Percentiles rank a stretch among this genome's conserved stretches.
These are phyloP conservation scores for Oxygymnocypris stewartii DNA, from an alignment of 2,113 vertebrate species.

Conservation along the genomic window DNA sequence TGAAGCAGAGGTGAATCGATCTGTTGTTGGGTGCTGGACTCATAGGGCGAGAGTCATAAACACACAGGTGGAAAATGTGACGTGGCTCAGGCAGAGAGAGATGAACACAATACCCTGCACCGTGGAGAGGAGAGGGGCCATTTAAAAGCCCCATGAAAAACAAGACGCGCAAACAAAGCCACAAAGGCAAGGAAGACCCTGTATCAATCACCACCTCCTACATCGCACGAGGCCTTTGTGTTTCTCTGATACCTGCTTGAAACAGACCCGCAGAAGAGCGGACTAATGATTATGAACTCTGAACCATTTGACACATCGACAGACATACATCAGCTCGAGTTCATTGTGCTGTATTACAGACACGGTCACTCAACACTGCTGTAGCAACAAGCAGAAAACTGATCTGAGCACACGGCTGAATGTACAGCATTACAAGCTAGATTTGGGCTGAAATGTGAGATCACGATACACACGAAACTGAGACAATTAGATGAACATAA, in stretches of 20 bases:
- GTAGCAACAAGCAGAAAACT: neutral
- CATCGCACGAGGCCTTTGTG: constrained; percentile 36
- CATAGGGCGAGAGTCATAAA: neutral
- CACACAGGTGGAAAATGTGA: constrained; percentile 55
- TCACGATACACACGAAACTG: too few species aligned
- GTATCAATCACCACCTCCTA: constrained; percentile 62
- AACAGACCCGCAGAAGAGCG: neutral
- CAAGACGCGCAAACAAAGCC: constrained; percentile 66
- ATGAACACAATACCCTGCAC: constrained; percentile 59
- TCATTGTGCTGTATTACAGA: constrained; percentile 25
- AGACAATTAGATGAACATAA: neutral
- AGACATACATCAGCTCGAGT: too few species aligned
- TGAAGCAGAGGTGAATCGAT: neutral
- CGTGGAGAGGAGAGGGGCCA: constrained; percentile 41
- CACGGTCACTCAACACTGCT: constrained; percentile 22
- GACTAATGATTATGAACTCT: constrained; percentile 30
- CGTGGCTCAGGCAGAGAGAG: constrained; percentile 21
- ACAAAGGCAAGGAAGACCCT: constrained; percentile 55
- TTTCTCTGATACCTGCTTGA: constrained; percentile 61
- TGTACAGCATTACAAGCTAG: neutral
- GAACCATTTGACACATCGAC: neutral
- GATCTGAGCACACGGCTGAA: neutral
- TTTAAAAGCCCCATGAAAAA: constrained; percentile 65
- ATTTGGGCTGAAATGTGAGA: neutral
- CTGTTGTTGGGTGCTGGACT: neutral